phyloP scores from a whole-genome alignment of 2,113 vertebrate species.

The Catharus minimus region DNA sequence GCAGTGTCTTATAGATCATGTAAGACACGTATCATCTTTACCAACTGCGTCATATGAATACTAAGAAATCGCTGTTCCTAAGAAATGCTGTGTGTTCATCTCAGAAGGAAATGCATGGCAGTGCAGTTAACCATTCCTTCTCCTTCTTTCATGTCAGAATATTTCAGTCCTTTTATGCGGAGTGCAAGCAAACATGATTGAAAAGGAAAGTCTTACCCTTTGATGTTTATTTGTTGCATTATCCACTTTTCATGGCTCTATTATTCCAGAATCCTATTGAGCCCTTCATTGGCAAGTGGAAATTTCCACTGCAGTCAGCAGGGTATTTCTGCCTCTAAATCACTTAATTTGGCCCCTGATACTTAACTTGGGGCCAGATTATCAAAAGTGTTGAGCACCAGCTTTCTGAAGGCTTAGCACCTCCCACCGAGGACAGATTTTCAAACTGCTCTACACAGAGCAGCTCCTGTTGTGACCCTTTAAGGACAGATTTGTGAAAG shows the following conservation, averaged over 20 bases:
- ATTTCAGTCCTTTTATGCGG: neutral
- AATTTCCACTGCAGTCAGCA: slow-evolving; percentile 27
- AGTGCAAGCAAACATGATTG: neutral
- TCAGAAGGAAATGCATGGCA: neutral
- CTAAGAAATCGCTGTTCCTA: neutral
- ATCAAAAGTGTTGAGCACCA: neutral
- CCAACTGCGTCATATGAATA: neutral
- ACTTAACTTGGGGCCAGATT: slow-evolving; percentile 22
- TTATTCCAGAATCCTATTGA: slow-evolving; percentile 35
- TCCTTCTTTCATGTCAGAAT: neutral
- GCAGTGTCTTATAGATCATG: accelerated
- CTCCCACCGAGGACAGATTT: slow-evolving; percentile 21
- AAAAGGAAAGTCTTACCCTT: slow-evolving; percentile 7
- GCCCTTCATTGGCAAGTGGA: neutral
- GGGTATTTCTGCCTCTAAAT: slow-evolving; percentile 39
- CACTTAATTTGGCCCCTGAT: slow-evolving; percentile 29
- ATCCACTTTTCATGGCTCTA: slow-evolving; percentile 27
- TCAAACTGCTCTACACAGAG: neutral
- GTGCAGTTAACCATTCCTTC: neutral
- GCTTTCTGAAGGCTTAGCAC: slow-evolving; percentile 32
- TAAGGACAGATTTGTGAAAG: slow-evolving; percentile 17
- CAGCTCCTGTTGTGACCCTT: slow-evolving; percentile 35
- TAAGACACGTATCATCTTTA: neutral
- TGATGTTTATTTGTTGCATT: slow-evolving; percentile 53
- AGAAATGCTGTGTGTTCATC: neutral